phyloP scores from a whole-genome alignment of 2,888 invertebrate species.

The Brenthis ino region DNA sequence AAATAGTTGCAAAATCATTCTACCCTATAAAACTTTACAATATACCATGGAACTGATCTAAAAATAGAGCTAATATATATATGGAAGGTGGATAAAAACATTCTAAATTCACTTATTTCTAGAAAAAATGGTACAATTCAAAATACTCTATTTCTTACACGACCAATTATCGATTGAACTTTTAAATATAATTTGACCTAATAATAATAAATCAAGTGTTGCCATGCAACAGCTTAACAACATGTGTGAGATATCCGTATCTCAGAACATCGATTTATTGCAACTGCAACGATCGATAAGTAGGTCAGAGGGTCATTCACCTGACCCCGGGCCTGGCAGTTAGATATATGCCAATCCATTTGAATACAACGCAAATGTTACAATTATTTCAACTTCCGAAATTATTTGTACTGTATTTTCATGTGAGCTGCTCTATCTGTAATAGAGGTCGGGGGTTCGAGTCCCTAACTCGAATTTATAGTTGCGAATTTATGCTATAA shows the following conservation, averaged over 20 bases:
- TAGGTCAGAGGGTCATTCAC: constrained; percentile 55
- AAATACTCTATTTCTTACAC: background rate
- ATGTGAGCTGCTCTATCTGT: background rate
- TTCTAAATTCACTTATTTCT: too few species aligned
- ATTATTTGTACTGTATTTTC: background rate
- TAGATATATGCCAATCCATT: constrained; percentile 16
- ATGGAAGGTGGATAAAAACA: too few species aligned
- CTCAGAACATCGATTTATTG: constrained; percentile 40
- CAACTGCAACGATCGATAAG: constrained; percentile 52
- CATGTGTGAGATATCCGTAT: constrained; percentile 16
- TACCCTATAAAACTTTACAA: too few species aligned
- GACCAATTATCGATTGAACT: constrained; percentile 25
- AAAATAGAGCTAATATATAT: too few species aligned
- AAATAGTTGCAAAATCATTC: too few species aligned
- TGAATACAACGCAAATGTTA: constrained; percentile 18
- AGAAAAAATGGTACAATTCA: background rate
- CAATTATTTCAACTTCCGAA: constrained; percentile 3
- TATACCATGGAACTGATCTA: too few species aligned
- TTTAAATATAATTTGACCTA: constrained; percentile 34
- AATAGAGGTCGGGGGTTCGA: too few species aligned
- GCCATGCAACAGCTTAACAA: constrained; percentile 36
- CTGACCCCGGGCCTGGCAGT: constrained; percentile 39
- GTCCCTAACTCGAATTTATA: too few species aligned
- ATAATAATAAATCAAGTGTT: constrained; percentile 38
- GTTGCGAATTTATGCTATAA: too few species aligned